phyloP scores from a whole-genome alignment of 1,140 invertebrate species.

The Eumeta japonica region DNA sequence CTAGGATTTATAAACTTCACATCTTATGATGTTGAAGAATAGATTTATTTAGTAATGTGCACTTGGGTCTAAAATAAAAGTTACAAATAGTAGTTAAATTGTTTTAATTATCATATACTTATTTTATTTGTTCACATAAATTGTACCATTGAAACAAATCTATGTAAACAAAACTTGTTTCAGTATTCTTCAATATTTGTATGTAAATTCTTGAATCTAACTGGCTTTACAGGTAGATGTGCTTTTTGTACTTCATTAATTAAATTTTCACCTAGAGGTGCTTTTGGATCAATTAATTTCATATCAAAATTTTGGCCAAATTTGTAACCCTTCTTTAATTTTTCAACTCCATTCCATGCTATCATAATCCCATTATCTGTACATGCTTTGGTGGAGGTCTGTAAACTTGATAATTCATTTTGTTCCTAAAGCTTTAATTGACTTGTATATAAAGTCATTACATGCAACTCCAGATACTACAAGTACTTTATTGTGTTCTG shows the following conservation, averaged over 20 bases:
- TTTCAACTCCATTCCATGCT: conserved; percentile 95
- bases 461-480: conserved; percentile 92
- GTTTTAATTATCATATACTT: no score
- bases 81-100: no score
- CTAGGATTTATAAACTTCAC: no score
- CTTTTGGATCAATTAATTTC: conserved; percentile 26
- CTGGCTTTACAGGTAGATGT: conserved; percentile 29
- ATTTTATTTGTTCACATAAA: no score
- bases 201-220: conserved; percentile 33
- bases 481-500: conserved; percentile 59
- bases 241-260: conserved; percentile 26
- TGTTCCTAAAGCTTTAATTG: no score
- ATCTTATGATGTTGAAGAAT: no score
- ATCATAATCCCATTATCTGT: conserved; percentile 99
- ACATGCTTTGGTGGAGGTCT: conserved; percentile 84
- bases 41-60: no score
- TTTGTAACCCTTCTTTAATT: conserved; percentile 36
- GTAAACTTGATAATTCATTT: conserved; percentile 66
- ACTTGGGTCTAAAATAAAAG: no score
- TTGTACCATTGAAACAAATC: no score
- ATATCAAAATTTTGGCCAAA: conserved; percentile 13
- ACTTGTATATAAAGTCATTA: conserved; percentile 81
- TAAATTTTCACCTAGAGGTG: conserved; percentile 28
- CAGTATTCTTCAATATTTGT: no score
- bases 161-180: no score